These are phyloP conservation scores for Conchocele bisecta DNA, from an alignment of 2,888 invertebrate species.

Conservation along the genomic window DNA sequence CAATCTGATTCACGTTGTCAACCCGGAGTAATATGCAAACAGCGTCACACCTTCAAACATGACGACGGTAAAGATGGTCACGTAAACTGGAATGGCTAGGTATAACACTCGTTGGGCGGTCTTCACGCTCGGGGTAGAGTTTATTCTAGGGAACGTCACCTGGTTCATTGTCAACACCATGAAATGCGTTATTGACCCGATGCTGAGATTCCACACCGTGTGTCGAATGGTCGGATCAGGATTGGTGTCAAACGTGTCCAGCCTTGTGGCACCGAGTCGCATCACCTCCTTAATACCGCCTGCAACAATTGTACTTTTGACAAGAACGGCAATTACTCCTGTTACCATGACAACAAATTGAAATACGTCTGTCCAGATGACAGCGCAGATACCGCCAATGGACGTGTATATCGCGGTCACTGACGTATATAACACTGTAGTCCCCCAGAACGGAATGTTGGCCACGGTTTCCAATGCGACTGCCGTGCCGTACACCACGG, in stretches of 20 bases:
- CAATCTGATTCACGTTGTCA: slow-evolving; percentile 27
- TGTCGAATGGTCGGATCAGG: slow-evolving; percentile 26
- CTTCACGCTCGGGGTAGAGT: slow-evolving; percentile 23
- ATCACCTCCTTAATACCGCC: slow-evolving; percentile 16
- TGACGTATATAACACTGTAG: slow-evolving; percentile 28
- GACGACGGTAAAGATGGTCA: slow-evolving; percentile 11
- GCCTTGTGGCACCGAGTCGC: not conserved
- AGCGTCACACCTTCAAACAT: slow-evolving; percentile 24
- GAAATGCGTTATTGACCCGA: slow-evolving; percentile 19
- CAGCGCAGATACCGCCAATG: slow-evolving; percentile 38
- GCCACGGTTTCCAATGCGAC: slow-evolving; percentile 24
- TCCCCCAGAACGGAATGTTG: slow-evolving; percentile 34
- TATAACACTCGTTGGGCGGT: slow-evolving; percentile 15
- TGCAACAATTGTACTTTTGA: slow-evolving; percentile 18
- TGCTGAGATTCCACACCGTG: slow-evolving; percentile 23
- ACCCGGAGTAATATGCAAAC: slow-evolving; percentile 20
- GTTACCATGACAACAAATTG: slow-evolving; percentile 30
- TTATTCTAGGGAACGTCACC: slow-evolving; percentile 26
- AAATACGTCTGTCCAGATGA: slow-evolving; percentile 41
- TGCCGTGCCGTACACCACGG: slow-evolving; percentile 14
- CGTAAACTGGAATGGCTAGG: slow-evolving; percentile 24
- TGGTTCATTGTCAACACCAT: slow-evolving; percentile 18
- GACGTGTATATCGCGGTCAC: slow-evolving; percentile 38
- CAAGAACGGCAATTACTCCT: slow-evolving; percentile 29
- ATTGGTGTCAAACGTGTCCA: slow-evolving; percentile 10